Percentiles rank a stretch among this genome's conserved stretches.
These are phyloP conservation scores for Triplophysa bombifrons DNA, from an alignment of 2,797 vertebrate genomes.

Conservation along the genomic window DNA sequence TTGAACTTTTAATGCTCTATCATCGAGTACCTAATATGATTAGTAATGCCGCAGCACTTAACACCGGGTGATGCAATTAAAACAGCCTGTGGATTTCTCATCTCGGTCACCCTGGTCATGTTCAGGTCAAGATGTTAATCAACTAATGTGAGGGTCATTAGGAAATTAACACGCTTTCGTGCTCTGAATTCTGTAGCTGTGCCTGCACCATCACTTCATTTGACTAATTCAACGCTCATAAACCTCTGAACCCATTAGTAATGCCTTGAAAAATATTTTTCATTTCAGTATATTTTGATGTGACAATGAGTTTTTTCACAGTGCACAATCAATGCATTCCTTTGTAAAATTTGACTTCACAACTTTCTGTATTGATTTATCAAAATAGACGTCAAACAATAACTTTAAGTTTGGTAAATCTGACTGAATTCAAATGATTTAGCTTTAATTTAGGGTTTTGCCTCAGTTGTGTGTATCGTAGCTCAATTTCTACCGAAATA, in stretches of 20 bases:
- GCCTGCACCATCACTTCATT: constrained; percentile 25
- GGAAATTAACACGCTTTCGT: constrained; percentile 44
- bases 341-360: too few species aligned
- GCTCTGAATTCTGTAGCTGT: constrained; percentile 16
- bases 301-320: too few species aligned
- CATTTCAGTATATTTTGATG: too few species aligned
- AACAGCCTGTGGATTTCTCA: constrained; percentile 43
- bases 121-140: constrained; percentile 57
- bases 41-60: constrained; percentile 53
- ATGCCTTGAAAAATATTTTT: too few species aligned
- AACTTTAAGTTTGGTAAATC: too few species aligned
- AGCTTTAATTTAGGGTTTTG: too few species aligned
- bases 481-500: too few species aligned
- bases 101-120: constrained; percentile 39
- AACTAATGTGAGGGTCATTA: constrained; percentile 55
- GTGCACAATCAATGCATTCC: too few species aligned
- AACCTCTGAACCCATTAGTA: constrained; percentile 10
- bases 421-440: too few species aligned
- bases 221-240: constrained; percentile 11
- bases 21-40: constrained; percentile 36
- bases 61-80: constrained; percentile 52
- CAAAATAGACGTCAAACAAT: too few species aligned
- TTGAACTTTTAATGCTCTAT: constrained; percentile 9
- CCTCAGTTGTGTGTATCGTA: too few species aligned
- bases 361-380: too few species aligned